A percentile compares a stretch with the other conserved stretches of the same genome.
Conservation (phyloP, 2,797 vertebrate species). For the Acanthurus tractus region DNA sequence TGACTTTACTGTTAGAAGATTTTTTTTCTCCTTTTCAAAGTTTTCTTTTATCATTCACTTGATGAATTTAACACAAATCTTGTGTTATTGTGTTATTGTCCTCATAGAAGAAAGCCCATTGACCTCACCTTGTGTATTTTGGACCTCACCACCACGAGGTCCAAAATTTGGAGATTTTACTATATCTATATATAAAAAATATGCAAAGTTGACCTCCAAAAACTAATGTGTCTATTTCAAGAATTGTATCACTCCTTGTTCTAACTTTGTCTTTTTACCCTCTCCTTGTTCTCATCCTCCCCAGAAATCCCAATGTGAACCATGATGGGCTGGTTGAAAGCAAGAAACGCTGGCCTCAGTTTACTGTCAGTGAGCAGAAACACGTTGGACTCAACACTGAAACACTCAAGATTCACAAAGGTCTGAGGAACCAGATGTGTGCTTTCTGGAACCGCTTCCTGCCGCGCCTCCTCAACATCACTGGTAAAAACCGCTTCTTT, state of each 20-base stretch:
- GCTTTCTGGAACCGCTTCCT: slow-evolving; percentile 95
- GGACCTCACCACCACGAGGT: too few species aligned
- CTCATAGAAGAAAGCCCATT: too few species aligned
- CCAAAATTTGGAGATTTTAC: too few species aligned
- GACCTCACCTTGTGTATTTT: too few species aligned
- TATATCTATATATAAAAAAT: too few species aligned
- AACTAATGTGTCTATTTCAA: too few species aligned
- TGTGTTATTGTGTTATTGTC: too few species aligned
- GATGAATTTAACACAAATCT: too few species aligned
- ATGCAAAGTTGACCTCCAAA: too few species aligned
- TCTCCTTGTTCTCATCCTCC: neutral
- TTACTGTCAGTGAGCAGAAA: slow-evolving; percentile 87
- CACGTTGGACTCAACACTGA: slow-evolving; percentile 88
- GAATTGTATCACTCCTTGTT: neutral
- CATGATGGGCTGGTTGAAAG: slow-evolving; percentile 77
- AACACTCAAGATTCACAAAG: slow-evolving; percentile 86
- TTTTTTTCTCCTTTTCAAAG: too few species aligned
- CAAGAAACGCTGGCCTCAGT: slow-evolving; percentile 88
- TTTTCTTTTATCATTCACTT: too few species aligned
- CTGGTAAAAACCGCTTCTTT: slow-evolving; percentile 82
- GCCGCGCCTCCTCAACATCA: slow-evolving; percentile 93
- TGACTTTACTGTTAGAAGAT: too few species aligned
- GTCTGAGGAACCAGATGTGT: slow-evolving; percentile 90
- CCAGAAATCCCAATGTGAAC: slow-evolving; percentile 89
- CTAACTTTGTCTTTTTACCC: neutral